A percentile compares a stretch with the other conserved stretches of the same genome.
Conservation (phyloP, 1,140 invertebrate species). For the Aphidius ervi region DNA sequence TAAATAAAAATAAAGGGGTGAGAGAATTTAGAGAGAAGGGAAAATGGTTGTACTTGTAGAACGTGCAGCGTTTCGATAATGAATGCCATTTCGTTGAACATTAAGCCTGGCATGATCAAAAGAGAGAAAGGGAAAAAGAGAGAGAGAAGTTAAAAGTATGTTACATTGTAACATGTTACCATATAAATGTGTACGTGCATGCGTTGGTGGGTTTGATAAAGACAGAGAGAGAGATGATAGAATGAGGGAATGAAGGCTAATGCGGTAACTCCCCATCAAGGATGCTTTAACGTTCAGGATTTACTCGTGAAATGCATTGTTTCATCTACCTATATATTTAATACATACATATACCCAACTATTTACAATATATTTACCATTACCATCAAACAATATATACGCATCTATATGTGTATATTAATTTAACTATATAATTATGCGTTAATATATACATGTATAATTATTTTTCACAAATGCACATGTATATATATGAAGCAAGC, state of each 20-base stretch:
- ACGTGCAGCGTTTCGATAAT: too few species aligned
- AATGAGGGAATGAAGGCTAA: neutral
- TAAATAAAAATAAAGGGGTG: too few species aligned
- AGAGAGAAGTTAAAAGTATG: neutral
- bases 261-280: constrained; percentile 15
- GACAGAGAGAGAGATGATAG: too few species aligned
- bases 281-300: constrained; percentile 16
- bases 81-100: neutral
- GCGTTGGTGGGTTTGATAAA: too few species aligned
- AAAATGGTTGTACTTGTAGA: too few species aligned
- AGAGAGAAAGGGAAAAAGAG: constrained; percentile 2
- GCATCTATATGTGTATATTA: too few species aligned
- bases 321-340: neutral
- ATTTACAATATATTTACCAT: too few species aligned
- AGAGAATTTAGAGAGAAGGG: too few species aligned
- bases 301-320: constrained; percentile 16
- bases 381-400: too few species aligned
- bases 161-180: too few species aligned
- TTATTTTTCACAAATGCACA: neutral
- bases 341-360: neutral
- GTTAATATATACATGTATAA: neutral
- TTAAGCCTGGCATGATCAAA: constrained; percentile 12
- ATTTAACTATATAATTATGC: neutral
- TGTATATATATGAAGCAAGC: too few species aligned
- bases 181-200: too few species aligned